Evolutionary conservation across 1,140 invertebrate species (phyloP).

Genomic region (Drosophila hydei): DNA sequence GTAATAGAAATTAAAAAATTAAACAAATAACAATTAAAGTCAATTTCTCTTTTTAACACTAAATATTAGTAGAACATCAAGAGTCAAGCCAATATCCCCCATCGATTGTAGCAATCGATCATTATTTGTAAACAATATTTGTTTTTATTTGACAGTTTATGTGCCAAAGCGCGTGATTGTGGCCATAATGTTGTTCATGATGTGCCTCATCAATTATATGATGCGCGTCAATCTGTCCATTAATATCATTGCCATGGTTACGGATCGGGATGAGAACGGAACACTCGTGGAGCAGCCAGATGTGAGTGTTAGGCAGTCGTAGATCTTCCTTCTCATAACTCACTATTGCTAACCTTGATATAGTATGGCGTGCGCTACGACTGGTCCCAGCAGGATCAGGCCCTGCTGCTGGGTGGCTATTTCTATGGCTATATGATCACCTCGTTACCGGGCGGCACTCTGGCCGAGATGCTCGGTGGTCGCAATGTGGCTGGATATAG

Average conservation of each 20-base stretch:
- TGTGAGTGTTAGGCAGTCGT: slow-evolving; percentile 47
- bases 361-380: slow-evolving; percentile 86
- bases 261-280: slow-evolving; percentile 66
- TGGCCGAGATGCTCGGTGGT: slow-evolving; percentile 90
- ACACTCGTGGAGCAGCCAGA: slow-evolving; percentile 60
- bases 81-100: too few relatives aligned
- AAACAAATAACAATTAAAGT: too few relatives aligned
- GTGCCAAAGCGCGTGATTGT: slow-evolving; percentile 84
- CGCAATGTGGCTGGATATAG: slow-evolving; percentile 87
- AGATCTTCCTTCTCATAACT: not conserved
- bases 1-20: too few relatives aligned
- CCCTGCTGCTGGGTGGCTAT: slow-evolving; percentile 87
- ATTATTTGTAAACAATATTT: slow-evolving; percentile 54
- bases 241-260: slow-evolving; percentile 90
- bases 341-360: slow-evolving; percentile 3
- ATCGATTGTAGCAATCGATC: not conserved
- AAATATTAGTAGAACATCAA: too few relatives aligned
- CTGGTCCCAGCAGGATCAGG: slow-evolving; percentile 87
- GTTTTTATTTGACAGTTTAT: slow-evolving; percentile 55
- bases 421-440: slow-evolving; percentile 88
- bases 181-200: slow-evolving; percentile 89
- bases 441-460: slow-evolving; percentile 87
- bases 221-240: slow-evolving; percentile 90
- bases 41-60: too few relatives aligned
- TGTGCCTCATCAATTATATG: slow-evolving; percentile 90